A percentile compares a stretch with the other conserved stretches of the same genome.
These are phyloP conservation scores for Daktulosphaira vitifoliae DNA, from an alignment of 1,140 invertebrate species.

Conservation along the genomic window DNA sequence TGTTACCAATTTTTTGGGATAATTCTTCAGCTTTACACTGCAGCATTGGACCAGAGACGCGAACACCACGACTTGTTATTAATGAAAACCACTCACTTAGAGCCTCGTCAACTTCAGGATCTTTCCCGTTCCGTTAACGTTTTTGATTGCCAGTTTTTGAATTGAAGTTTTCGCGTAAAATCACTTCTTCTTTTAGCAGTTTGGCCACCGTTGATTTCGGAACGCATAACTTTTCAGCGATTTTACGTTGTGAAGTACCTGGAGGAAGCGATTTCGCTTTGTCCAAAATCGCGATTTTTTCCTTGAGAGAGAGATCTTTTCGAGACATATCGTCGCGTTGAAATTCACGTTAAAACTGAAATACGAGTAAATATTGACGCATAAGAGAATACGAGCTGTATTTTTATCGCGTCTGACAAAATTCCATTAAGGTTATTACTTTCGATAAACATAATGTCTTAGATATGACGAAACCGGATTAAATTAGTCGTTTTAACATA, in stretches of 20 bases:
- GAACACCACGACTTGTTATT: background rate
- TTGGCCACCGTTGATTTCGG: background rate
- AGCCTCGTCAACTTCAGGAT: background rate
- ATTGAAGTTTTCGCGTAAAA: background rate
- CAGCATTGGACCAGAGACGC: background rate
- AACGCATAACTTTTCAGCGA: too few species aligned
- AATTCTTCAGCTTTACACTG: background rate
- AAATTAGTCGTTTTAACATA: too few species aligned
- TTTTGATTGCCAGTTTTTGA: too few species aligned
- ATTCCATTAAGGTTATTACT: too few species aligned
- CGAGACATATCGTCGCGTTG: slow-evolving; percentile 3
- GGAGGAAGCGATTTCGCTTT: background rate
- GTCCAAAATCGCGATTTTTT: background rate
- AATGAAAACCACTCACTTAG: background rate
- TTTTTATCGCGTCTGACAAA: too few species aligned
- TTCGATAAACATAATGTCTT: too few species aligned
- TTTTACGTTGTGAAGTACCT: slow-evolving; percentile 3
- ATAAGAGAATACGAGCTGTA: too few species aligned
- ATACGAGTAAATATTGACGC: too few species aligned
- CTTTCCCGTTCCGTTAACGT: too few species aligned
- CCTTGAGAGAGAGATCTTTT: slow-evolving; percentile 1
- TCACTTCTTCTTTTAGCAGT: background rate
- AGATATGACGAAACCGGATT: too few species aligned
- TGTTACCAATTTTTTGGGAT: background rate
- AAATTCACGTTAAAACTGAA: slow-evolving; percentile 14